Conservation (phyloP, 1,140 invertebrate genomes). For the Solenopsis fugax region DNA sequence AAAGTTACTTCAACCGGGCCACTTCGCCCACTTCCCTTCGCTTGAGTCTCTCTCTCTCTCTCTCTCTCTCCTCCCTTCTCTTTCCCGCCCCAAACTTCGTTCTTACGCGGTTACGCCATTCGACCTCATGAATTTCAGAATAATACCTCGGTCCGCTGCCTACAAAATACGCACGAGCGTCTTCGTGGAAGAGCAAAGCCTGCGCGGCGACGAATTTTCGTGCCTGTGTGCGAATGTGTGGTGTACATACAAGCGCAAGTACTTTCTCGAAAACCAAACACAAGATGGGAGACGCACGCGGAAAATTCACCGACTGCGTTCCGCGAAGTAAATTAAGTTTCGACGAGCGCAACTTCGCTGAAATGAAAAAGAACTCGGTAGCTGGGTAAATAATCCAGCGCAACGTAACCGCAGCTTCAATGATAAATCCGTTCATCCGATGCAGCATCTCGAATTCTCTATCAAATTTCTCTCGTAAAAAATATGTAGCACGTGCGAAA, state of each 20-base stretch:
- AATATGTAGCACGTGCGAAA: background rate
- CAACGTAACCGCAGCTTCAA: background rate
- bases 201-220: conserved; percentile 6
- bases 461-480: background rate
- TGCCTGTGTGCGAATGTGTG: background rate
- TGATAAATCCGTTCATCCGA: conserved; percentile 25
- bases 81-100: conserved; percentile 68
- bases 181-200: conserved; percentile 39
- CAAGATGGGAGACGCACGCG: conserved; percentile 25
- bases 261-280: conserved; percentile 59
- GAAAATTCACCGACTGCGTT: conserved; percentile 39
- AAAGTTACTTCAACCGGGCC: conserved; percentile 56
- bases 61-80: background rate
- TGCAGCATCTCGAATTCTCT: background rate
- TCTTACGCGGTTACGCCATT: conserved; percentile 79
- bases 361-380: conserved; percentile 36
- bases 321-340: conserved; percentile 53
- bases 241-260: conserved; percentile 35
- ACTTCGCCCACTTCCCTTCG: conserved; percentile 19
- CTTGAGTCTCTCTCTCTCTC: background rate
- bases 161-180: conserved; percentile 64
- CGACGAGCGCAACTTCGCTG: conserved; percentile 27
- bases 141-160: conserved; percentile 50
- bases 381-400: conserved; percentile 40
- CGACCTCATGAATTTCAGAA: conserved; percentile 83